Base-by-base conservation (phyloP, 2,113 vertebrate species). In the Pygoscelis adeliae region DNA sequence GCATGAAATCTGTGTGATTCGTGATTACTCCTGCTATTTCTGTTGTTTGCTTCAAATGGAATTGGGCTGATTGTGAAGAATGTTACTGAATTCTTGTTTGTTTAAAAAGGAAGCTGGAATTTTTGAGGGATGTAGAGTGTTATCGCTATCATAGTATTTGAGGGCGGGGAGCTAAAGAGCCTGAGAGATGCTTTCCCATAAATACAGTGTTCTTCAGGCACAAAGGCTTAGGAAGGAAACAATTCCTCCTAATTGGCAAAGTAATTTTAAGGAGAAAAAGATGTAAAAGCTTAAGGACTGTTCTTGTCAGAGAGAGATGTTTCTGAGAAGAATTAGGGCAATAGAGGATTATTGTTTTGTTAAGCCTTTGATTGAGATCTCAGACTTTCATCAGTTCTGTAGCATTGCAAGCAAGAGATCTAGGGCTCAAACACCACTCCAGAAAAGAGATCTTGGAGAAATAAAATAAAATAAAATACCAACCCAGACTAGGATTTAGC, bases 301-400 rank as follows among this genome's bases (percentile, higher is more conserved):
- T 96, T 97, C 96, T 96, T 96, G 94, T 97, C 93, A 89, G 86
- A 82, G 90, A 84, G 97, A 96, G 95, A 94, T 92, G 92, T 95
- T 98, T 97, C 94, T 44, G 78, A 95, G 89, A 97, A 96, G 98
- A 98, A 98, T 98, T 97, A 97, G 98, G 98, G 93, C 98, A 98
- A 95, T 92, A 46, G 79, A 91, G 97, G 97, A 98, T 98, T 98
- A 98, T 96, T 96, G 96, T 97, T 97, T 98, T 97, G 96, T 97
- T 98, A 98, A 98, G 97, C 97, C 92, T 97, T 98, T 98, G 98
- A 97, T 96, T 97, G 97, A 97, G 97, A 98, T 98, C 96, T 96
- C 96, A 96, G 97, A 93, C 96, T 98, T 98, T 97, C 96, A 97
- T 98, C 93, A 90, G 36, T 96, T 97, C 81, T 80, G 66, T 84